Base-by-base conservation (phyloP, 2,797 vertebrate species). In the Catamblyrhynchus diadema region DNA sequence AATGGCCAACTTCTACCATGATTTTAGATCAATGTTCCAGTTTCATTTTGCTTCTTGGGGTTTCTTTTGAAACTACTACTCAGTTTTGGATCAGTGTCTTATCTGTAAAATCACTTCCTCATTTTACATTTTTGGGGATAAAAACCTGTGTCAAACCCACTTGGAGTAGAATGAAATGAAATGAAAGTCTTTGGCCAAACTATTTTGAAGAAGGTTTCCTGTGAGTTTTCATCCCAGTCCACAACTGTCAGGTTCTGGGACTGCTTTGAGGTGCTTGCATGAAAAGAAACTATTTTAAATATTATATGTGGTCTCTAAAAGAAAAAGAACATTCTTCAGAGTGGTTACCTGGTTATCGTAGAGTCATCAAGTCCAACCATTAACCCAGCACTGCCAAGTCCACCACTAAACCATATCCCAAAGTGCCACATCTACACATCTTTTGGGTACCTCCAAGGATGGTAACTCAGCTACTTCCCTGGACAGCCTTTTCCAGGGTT, bases 41-140 rank as follows among this genome's bases (percentile, higher is more conserved):
- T 72, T 73, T 77, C 2, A 20, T 81, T 94, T 88, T 72, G 22
- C 33, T 81, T 81, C 33, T 50, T 71, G 60, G 12, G 8, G 2
- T 82, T 93, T 91, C 50, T 47, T 30, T 89, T 94, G 75, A 61
- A 77, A 86, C 14, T 33, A 32, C 69, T 71, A 22, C 50, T 78
- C 12, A 28, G 5, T 81, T 77, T 60, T 64, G 48, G 10, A 21
- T 7, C 14, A 74, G 9, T 30, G 18, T 77, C n/a, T 67, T 69
- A 82, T 42, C 32, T 82, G 7, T 85, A 53, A 83, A 69, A 88
- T 87, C 14, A 22, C 8, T 59, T 91, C 22, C 17, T 44, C 8
- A 1, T 84, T 95, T 95, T 57, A 20, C 11, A 10, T n/a, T 80
- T 27, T 75, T 79, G 21, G 17, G 11, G 7, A 8, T 67, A 54